Conservation (phyloP, 2,797 vertebrate genomes). For the Enteromius thamalakanensis region DNA sequence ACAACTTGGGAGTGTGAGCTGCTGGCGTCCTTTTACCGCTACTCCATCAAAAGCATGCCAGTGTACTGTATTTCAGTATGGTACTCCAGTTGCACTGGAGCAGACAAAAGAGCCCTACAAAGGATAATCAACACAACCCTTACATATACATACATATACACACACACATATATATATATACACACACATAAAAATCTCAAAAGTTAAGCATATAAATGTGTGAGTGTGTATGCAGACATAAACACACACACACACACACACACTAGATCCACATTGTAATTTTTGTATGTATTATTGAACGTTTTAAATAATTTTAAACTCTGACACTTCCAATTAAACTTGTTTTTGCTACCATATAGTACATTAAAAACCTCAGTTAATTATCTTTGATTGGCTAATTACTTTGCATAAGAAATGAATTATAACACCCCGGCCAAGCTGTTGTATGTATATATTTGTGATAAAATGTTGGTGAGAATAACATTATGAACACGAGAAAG, state of each 20-base stretch:
- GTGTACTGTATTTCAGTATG: neutral
- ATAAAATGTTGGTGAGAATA: neutral
- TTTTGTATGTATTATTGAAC: neutral
- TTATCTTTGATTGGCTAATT: neutral
- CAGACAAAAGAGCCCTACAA: neutral
- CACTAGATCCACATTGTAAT: neutral
- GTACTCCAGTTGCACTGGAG: neutral
- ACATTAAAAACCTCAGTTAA: neutral
- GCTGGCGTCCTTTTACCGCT: neutral
- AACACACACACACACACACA: no score
- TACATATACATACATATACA: no score
- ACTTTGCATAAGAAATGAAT: neutral
- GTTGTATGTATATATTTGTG: neutral
- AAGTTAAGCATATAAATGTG: no score
- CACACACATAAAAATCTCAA: no score
- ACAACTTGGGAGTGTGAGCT: neutral
- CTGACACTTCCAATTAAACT: neutral
- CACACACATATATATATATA: no score
- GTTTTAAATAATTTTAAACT: neutral
- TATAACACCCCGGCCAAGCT: neutral
- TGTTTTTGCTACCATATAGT: neutral
- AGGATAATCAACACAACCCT: neutral
- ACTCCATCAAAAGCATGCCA: neutral
- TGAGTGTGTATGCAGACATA: no score
- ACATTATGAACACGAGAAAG: neutral